Percentiles rank a stretch among this genome's conserved stretches.
These are phyloP conservation scores for Chaenodraco wilsoni DNA, from an alignment of 2,797 vertebrate genomes.

Conservation along the genomic window DNA sequence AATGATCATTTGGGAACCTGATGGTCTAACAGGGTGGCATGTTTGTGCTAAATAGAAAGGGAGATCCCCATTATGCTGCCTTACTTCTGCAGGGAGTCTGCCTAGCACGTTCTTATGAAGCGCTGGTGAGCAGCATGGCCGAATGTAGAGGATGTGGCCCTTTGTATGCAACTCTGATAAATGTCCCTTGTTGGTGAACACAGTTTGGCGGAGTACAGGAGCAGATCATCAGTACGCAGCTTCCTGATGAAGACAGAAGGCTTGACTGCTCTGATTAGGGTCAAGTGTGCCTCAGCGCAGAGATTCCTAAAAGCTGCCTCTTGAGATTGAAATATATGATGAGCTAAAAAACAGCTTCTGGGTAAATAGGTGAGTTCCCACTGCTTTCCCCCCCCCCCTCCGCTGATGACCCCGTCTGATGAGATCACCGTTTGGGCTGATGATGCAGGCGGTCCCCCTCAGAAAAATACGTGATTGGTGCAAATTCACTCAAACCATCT, in stretches of 20 bases:
- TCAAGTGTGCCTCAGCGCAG: slow-evolving; percentile 51
- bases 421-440: slow-evolving; percentile 72
- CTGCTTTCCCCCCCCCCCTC: slow-evolving; percentile 39
- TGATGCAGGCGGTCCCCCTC: slow-evolving; percentile 55
- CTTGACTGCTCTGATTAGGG: slow-evolving; percentile 75
- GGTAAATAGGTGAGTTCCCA: slow-evolving; percentile 64
- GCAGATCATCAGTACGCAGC: slow-evolving; percentile 34
- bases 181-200: slow-evolving; percentile 51
- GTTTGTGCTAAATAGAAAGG: slow-evolving; percentile 74
- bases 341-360: slow-evolving; percentile 66
- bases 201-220: slow-evolving; percentile 46
- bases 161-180: slow-evolving; percentile 4
- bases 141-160: slow-evolving; percentile 17
- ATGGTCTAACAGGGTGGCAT: slow-evolving; percentile 70
- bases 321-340: slow-evolving; percentile 78
- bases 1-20: slow-evolving; percentile 72
- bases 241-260: slow-evolving; percentile 67
- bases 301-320: slow-evolving; percentile 61
- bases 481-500: slow-evolving; percentile 58
- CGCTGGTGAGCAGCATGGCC: slow-evolving; percentile 30
- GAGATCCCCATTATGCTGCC: slow-evolving; percentile 68
- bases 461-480: slow-evolving; percentile 53
- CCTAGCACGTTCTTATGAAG: slow-evolving; percentile 50
- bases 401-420: slow-evolving; percentile 70
- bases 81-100: slow-evolving; percentile 45